Conservation (phyloP, 2,888 invertebrate species). For the Trissonchulus latispiculum region DNA sequence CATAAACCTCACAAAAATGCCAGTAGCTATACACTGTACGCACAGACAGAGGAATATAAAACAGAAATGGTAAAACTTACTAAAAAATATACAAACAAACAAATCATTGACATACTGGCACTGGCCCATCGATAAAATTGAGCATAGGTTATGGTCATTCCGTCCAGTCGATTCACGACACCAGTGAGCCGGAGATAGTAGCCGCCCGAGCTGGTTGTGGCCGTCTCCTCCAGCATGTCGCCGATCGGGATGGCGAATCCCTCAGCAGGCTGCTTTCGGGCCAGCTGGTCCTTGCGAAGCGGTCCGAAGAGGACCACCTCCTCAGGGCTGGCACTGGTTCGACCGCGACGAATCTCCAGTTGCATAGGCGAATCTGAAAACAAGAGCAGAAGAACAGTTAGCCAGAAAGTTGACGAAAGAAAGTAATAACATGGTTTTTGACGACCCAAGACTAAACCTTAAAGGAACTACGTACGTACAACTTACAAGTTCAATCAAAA, state of each 20-base stretch:
- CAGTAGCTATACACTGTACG: too few relatives aligned
- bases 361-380: not conserved
- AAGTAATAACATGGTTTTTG: too few relatives aligned
- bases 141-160: constrained; percentile 59
- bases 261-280: constrained; percentile 28
- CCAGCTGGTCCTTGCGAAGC: constrained; percentile 26
- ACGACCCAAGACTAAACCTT: too few relatives aligned
- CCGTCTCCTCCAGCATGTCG: not conserved
- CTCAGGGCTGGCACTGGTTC: constrained; percentile 56
- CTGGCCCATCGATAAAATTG: constrained; percentile 33
- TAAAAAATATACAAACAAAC: too few relatives aligned
- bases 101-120: not conserved
- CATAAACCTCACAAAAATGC: too few relatives aligned
- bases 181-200: constrained; percentile 61
- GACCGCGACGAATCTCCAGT: constrained; percentile 58
- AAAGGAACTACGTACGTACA: too few relatives aligned
- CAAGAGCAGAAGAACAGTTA: not conserved
- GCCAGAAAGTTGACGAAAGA: too few relatives aligned
- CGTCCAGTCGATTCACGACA: constrained; percentile 56
- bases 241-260: constrained; percentile 23
- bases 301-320: constrained; percentile 39
- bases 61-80: too few relatives aligned
- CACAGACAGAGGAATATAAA: too few relatives aligned
- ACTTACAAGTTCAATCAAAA: too few relatives aligned
- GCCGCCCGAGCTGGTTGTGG: constrained; percentile 45